Conservation (phyloP, 2,888 invertebrate species). For the Cephus pygmeus region DNA sequence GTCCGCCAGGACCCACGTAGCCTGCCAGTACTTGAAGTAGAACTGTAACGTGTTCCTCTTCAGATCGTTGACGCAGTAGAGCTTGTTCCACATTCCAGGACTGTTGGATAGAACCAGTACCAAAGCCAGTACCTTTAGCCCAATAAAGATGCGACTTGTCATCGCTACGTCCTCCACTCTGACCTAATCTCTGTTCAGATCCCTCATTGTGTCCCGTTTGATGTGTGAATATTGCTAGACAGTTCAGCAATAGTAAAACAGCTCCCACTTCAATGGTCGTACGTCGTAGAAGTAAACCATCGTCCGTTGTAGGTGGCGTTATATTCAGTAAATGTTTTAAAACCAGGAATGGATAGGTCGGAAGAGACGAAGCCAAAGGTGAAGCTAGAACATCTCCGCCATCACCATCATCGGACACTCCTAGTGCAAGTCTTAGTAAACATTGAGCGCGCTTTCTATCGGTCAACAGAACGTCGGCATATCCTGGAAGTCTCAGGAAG, state of each 20-base stretch:
- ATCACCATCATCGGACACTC: constrained; percentile 92
- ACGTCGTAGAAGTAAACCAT: constrained; percentile 79
- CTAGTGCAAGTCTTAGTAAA: constrained; percentile 85
- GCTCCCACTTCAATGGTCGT: constrained; percentile 88
- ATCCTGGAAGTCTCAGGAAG: constrained; percentile 88
- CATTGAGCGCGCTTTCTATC: constrained; percentile 89
- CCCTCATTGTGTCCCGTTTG: constrained; percentile 72
- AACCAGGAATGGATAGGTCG: constrained; percentile 84
- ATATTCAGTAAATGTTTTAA: constrained; percentile 81
- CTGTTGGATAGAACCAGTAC: constrained; percentile 94
- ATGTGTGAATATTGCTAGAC: constrained; percentile 90
- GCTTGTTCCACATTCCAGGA: constrained; percentile 98
- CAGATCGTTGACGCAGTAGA: constrained; percentile 86
- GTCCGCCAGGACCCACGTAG: constrained; percentile 83
- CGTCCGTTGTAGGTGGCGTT: constrained; percentile 79
- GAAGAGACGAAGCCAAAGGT: constrained; percentile 75
- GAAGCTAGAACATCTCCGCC: constrained; percentile 83
- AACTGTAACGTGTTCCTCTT: constrained; percentile 94
- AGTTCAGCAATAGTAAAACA: constrained; percentile 85
- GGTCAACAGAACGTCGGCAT: constrained; percentile 87
- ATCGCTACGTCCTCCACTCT: constrained; percentile 63
- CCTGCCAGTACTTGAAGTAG: constrained; percentile 85
- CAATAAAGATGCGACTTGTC: constrained; percentile 86
- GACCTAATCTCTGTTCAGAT: constrained; percentile 52
- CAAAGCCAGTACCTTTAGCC: constrained; percentile 98